These are phyloP conservation scores for Orthonevra nobilis DNA, from an alignment of 2,888 invertebrate species.

Conservation along the genomic window DNA sequence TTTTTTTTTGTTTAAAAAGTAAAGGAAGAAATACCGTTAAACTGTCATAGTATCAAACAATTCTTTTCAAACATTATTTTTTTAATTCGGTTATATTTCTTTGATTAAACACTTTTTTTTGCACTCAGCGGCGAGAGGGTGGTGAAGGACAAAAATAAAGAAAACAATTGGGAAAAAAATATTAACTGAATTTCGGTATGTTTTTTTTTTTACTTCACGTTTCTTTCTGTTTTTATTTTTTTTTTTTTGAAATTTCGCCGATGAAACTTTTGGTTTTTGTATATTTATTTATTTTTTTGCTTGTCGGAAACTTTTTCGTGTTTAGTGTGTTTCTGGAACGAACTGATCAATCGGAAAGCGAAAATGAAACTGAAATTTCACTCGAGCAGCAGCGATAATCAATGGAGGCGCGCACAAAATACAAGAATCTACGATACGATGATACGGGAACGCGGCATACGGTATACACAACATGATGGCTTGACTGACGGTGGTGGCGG, in stretches of 20 bases:
- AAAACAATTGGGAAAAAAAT: conserved; percentile 6
- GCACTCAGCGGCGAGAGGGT: conserved; percentile 35
- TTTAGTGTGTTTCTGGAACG: conserved; percentile 71
- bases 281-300: conserved; percentile 37
- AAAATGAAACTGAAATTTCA: conserved; percentile 78
- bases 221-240: conserved; percentile 23
- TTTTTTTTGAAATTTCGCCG: conserved; percentile 54
- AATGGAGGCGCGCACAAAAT: conserved; percentile 71
- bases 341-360: conserved; percentile 79
- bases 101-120: conserved; percentile 29
- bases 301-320: conserved; percentile 67
- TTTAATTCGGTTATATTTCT: no score
- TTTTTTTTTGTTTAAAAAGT: conserved; percentile 4
- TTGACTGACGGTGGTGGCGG: conserved; percentile 62
- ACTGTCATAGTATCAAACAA: conserved; percentile 55
- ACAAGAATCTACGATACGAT: conserved; percentile 65
- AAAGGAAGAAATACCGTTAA: conserved; percentile 61
- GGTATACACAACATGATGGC: conserved; percentile 48
- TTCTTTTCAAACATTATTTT: no score
- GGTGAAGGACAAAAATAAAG: conserved; percentile 2
- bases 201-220: no score
- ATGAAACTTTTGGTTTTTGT: no score
- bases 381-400: conserved; percentile 71
- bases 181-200: conserved; percentile 46
- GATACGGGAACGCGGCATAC: no score